Base-by-base conservation (phyloP, 2,113 vertebrate genomes). In the Notechis scutatus region DNA sequence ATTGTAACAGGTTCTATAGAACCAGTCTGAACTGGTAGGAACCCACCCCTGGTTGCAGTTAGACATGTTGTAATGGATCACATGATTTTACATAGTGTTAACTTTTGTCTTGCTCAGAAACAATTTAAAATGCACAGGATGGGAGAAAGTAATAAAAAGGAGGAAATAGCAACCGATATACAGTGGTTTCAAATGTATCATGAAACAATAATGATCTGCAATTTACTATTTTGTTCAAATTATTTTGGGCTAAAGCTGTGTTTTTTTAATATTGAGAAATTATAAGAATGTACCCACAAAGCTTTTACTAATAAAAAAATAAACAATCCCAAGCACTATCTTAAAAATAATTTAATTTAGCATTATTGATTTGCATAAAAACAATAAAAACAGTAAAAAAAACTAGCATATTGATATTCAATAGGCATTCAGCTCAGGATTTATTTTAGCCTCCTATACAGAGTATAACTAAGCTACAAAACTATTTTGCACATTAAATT, bases 321-420 rank as follows among this genome's bases (percentile, higher is more conserved):
- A 95, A 93, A 45, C 85, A 94, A 86, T 96, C 93, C 56, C 92
- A 95, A 96, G 95, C 95, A 95, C 93, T 93, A 96, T 18, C 24
- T 23, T 92, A 94, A 18, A 96, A 93, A 96, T 92, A 96, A 97
- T 96, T 96, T 69, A 95, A 69, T 96, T 95, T 93, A 95, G 94
- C 95, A 93, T 92, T 95, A 97, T 95, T 88, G 93, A 18, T 94
- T 97, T 95, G 91, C 94, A 96, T 15, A 94, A 96, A 97, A 50
- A 50, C 47, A 50, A 50, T 50, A 50, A 50, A 97, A 94, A 87
- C 59, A 94, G 95, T 95, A 61, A 93, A 96, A 96, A 96, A 96
- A 74, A 96, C 93, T 96, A 26, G 93, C 90, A 92, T 92, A 96
- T 97, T 97, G 96, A 96, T 95, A 97, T 97, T 96, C 95, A 96